Conservation (phyloP, 2,113 vertebrate species). For the Cyprinodon tularosa region DNA sequence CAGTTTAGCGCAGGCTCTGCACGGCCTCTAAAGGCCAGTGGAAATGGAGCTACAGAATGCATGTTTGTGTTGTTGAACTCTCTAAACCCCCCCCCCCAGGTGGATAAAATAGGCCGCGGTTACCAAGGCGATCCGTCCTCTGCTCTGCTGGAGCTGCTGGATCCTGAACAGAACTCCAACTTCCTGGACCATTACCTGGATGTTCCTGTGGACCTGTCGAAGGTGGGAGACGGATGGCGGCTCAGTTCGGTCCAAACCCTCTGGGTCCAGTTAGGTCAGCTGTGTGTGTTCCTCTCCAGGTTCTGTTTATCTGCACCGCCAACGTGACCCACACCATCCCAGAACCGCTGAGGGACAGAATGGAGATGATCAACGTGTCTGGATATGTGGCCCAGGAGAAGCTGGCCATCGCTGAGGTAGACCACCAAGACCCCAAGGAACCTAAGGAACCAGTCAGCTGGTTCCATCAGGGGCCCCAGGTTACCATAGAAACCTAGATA, state of each 20-base stretch:
- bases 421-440: background rate
- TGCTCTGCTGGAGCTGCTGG: slow-evolving; percentile 91
- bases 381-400: slow-evolving; percentile 98
- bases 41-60: background rate
- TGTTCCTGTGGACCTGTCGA: slow-evolving; percentile 95
- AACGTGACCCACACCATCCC: slow-evolving; percentile 96
- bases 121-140: slow-evolving; percentile 97
- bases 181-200: slow-evolving; percentile 98
- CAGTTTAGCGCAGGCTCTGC: too few species aligned
- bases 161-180: slow-evolving; percentile 96
- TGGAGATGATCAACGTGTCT: slow-evolving; percentile 98
- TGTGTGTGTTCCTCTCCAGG: slow-evolving; percentile 74
- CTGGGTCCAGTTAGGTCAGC: background rate
- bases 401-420: slow-evolving; percentile 94
- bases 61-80: too few species aligned
- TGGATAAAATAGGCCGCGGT: slow-evolving; percentile 98
- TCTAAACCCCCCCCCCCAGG: slow-evolving; percentile 73
- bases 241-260: too few species aligned
- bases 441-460: too few species aligned
- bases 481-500: too few species aligned
- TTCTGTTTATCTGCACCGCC: slow-evolving; percentile 97
- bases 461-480: background rate
- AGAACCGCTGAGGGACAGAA: slow-evolving; percentile 93
- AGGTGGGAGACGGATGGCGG: slow-evolving; percentile 68
- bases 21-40: too few species aligned